Evolutionary conservation across 1,140 invertebrate species (phyloP).

Genomic region (Brachionus asplanchnoidis): DNA sequence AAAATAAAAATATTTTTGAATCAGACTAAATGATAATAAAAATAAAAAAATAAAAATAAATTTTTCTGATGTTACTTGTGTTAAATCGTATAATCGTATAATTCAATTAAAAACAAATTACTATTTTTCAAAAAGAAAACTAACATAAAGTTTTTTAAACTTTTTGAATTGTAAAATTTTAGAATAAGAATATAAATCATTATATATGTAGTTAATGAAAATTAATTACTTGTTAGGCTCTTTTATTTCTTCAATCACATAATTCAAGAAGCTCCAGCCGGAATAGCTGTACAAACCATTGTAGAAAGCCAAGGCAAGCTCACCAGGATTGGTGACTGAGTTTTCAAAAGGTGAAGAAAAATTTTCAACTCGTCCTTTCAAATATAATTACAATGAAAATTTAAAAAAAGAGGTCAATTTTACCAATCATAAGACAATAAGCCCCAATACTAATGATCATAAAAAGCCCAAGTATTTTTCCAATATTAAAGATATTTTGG

Average conservation of each 20-base stretch:
- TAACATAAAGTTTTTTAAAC: no score
- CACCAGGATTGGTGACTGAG: neutral
- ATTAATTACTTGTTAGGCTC: conserved; percentile 70
- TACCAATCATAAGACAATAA: conserved; percentile 31
- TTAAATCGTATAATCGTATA: no score
- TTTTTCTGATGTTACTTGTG: no score
- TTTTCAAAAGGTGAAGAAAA: conserved; percentile 10
- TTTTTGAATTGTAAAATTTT: no score
- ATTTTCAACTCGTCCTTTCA: conserved; percentile 38
- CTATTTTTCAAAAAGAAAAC: no score
- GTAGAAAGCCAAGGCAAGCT: conserved; percentile 25
- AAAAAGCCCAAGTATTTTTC: conserved; percentile 52
- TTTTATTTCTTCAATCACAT: conserved; percentile 74
- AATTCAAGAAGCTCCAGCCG: conserved; percentile 56
- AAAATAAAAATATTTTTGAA: no score
- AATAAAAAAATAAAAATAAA: no score
- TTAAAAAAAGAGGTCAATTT: neutral
- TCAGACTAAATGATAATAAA: no score
- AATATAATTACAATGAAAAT: conserved; percentile 43
- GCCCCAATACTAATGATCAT: conserved; percentile 55
- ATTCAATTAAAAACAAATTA: no score
- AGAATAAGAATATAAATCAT: no score
- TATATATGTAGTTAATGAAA: conserved; percentile 43
- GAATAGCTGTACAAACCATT: conserved; percentile 34
- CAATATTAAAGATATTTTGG: conserved; percentile 54